Percentiles rank a stretch among this genome's conserved stretches.
Conservation (phyloP, 92 coral and sea anemone species). For the Paramuricea clavata region DNA sequence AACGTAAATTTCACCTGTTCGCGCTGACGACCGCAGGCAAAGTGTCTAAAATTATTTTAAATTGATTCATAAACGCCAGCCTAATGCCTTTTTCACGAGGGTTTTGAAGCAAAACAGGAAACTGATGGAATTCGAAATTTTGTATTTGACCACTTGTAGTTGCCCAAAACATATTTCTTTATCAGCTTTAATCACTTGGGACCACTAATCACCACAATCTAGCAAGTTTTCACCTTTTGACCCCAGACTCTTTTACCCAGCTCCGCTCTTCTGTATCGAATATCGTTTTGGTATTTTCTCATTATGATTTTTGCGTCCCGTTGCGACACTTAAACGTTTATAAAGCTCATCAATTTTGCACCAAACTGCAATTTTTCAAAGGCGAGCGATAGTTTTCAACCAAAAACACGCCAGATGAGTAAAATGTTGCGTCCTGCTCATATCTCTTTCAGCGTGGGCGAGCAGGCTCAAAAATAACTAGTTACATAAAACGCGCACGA, state of each 20-base stretch:
- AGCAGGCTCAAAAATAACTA: too few species aligned
- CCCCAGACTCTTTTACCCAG: slow-evolving; percentile 2
- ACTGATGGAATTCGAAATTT: slow-evolving; percentile 13
- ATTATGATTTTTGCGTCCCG: background rate
- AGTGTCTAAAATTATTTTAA: slow-evolving; percentile 14
- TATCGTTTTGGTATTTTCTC: slow-evolving; percentile 31
- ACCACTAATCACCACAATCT: slow-evolving; percentile 45
- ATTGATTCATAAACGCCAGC: background rate
- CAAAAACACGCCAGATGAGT: background rate
- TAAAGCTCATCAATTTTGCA: slow-evolving; percentile 12
- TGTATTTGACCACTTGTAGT: slow-evolving; percentile 1
- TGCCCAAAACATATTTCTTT: slow-evolving; percentile 32
- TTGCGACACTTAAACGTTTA: slow-evolving; percentile 12
- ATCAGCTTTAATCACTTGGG: slow-evolving; percentile 1
- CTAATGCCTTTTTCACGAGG: slow-evolving; percentile 2
- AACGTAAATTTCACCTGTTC: background rate
- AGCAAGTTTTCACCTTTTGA: slow-evolving; percentile 27
- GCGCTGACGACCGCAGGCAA: slow-evolving; percentile 5
- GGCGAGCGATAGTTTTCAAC: background rate
- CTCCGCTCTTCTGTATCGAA: slow-evolving; percentile 28
- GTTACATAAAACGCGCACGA: slow-evolving; percentile 12
- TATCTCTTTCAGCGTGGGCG: background rate
- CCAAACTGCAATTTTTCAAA: background rate
- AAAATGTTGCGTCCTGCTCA: background rate
- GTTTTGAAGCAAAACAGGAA: background rate